Conservation (phyloP, 2,113 vertebrate species). For the Corapipo altera region DNA sequence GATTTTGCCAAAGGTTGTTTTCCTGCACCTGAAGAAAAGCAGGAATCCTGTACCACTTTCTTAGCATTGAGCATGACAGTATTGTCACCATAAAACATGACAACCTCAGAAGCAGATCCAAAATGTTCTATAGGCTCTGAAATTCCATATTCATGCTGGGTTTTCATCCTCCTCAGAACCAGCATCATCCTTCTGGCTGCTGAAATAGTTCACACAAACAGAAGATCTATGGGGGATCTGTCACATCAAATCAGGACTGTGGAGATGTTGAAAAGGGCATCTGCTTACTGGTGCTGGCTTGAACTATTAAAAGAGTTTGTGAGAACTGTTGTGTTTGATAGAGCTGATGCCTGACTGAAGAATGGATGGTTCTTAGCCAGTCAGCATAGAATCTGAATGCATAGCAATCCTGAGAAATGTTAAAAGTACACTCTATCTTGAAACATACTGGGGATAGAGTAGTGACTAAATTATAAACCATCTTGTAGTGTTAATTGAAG, state of each 20-base stretch:
- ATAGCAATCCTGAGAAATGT: background rate
- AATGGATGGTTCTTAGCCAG: background rate
- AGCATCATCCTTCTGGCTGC: background rate
- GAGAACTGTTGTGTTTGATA: background rate
- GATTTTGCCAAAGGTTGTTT: background rate
- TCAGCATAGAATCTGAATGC: background rate
- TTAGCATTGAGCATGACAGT: background rate
- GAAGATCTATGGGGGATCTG: background rate
- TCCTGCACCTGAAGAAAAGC: background rate
- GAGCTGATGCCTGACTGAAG: background rate
- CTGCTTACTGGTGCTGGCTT: background rate
- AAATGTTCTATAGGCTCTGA: background rate
- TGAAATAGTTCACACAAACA: background rate
- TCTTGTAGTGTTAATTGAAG: background rate
- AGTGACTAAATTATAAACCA: background rate
- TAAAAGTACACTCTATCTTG: background rate
- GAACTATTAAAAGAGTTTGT: background rate
- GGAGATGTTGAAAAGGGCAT: background rate
- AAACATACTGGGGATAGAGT: background rate
- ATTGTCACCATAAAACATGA: background rate
- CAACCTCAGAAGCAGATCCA: background rate
- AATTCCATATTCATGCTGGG: background rate
- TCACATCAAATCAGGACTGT: background rate
- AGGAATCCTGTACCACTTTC: background rate
- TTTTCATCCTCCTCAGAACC: background rate